Conservation (phyloP, 2,888 invertebrate species). For the Brenthis ino region DNA sequence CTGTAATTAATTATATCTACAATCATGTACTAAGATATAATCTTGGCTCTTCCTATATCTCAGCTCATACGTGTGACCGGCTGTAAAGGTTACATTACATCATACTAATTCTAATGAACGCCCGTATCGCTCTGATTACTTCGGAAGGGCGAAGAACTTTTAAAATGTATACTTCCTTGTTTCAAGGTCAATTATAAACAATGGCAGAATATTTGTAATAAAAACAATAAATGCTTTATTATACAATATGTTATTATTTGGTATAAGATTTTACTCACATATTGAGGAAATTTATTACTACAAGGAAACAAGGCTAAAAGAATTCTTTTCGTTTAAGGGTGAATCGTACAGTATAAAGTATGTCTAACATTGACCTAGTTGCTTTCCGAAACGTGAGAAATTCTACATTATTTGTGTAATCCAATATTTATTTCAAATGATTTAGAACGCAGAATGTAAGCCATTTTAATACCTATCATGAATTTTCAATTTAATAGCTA, state of each 20-base stretch:
- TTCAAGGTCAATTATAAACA: constrained; percentile 20
- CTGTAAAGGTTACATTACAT: constrained; percentile 75
- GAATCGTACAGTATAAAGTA: too few species aligned
- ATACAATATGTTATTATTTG: not conserved
- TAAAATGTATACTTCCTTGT: constrained; percentile 9
- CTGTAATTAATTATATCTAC: not conserved
- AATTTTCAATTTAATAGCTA: too few species aligned
- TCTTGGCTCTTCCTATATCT: constrained; percentile 3
- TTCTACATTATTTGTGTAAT: too few species aligned
- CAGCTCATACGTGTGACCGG: constrained; percentile 24
- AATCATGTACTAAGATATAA: not conserved
- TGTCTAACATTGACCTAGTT: too few species aligned
- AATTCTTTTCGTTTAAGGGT: too few species aligned
- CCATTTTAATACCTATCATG: too few species aligned
- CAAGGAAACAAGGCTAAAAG: too few species aligned
- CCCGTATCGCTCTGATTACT: constrained; percentile 72
- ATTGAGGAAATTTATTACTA: too few species aligned
- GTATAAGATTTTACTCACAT: not conserved
- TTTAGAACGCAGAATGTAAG: too few species aligned
- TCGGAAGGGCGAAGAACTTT: constrained; percentile 49
- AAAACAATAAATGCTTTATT: not conserved
- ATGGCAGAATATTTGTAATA: not conserved
- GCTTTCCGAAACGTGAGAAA: too few species aligned
- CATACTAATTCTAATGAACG: constrained; percentile 67
- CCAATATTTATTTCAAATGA: too few species aligned